A percentile compares a stretch with the other conserved stretches of the same genome.
Conservation (phyloP, 2,797 vertebrate genomes). For the Knipowitschia caucasica region DNA sequence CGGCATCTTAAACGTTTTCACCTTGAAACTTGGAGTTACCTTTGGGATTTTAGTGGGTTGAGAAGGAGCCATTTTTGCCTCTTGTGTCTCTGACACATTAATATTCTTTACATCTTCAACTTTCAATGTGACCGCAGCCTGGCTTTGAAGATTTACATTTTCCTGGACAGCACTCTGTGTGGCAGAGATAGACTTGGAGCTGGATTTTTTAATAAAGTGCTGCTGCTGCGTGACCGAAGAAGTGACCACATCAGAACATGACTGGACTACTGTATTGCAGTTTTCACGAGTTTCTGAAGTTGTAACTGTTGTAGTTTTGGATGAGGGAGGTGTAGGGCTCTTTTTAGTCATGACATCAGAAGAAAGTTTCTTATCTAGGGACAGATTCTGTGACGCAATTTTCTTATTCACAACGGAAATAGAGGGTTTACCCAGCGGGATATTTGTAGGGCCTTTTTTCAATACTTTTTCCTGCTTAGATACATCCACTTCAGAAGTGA, state of each 20-base stretch:
- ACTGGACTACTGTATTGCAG: conserved; percentile 45
- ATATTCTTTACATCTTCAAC: conserved; percentile 67
- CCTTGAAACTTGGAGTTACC: conserved; percentile 77
- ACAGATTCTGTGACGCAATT: conserved; percentile 40
- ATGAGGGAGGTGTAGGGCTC: conserved; percentile 28
- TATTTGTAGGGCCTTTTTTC: conserved; percentile 55
- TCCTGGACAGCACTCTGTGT: conserved; percentile 63
- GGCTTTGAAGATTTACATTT: conserved; percentile 62
- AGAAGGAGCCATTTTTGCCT: conserved; percentile 56
- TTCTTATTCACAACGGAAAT: conserved; percentile 66
- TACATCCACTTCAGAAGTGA: conserved; percentile 33
- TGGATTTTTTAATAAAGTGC: conserved; percentile 62
- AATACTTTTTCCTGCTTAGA: conserved; percentile 36
- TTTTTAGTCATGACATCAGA: conserved; percentile 29
- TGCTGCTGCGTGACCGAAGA: conserved; percentile 59
- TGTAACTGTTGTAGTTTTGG: conserved; percentile 27
- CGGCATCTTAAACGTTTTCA: conserved; percentile 81
- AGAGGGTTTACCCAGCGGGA: conserved; percentile 62
- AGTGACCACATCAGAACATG: conserved; percentile 38
- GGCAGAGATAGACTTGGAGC: conserved; percentile 46
- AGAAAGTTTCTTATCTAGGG: conserved; percentile 54
- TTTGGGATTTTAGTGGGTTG: conserved; percentile 75
- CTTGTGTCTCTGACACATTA: conserved; percentile 50
- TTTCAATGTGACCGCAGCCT: conserved; percentile 54
- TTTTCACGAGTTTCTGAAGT: conserved; percentile 34